phyloP scores from a whole-genome alignment of 2,113 vertebrate genomes.

The Cygnus buccinator region DNA sequence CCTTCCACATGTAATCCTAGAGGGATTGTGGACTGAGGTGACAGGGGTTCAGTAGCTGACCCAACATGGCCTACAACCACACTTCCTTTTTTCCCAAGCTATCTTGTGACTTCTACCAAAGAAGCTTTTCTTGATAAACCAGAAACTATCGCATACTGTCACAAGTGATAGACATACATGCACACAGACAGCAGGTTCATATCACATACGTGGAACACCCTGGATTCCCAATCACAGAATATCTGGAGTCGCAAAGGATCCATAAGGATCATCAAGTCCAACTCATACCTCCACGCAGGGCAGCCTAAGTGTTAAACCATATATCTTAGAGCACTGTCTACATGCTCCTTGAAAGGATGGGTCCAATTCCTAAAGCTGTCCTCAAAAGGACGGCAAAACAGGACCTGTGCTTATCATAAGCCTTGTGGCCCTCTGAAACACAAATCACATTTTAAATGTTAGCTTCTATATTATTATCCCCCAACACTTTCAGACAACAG shows the following conservation, averaged over 20 bases:
- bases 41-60: background rate
- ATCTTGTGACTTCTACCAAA: background rate
- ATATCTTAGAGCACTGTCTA: background rate
- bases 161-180: background rate
- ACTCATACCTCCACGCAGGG: background rate
- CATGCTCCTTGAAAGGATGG: background rate
- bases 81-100: background rate
- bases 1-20: background rate
- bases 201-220: fast-evolving
- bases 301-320: background rate
- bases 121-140: background rate
- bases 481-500: background rate
- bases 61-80: background rate
- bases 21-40: background rate
- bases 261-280: background rate
- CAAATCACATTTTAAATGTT: background rate
- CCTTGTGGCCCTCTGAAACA: background rate
- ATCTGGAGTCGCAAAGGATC: background rate
- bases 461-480: background rate
- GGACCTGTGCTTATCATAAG: background rate
- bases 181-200: background rate
- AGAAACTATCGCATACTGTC: background rate
- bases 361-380: background rate
- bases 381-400: fast-evolving
- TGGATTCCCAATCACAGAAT: background rate